Evolutionary conservation across 2,113 vertebrate genomes (phyloP), one percentile per base, ranked within the genome.

Genomic region (Heterochromis multidens): DNA sequence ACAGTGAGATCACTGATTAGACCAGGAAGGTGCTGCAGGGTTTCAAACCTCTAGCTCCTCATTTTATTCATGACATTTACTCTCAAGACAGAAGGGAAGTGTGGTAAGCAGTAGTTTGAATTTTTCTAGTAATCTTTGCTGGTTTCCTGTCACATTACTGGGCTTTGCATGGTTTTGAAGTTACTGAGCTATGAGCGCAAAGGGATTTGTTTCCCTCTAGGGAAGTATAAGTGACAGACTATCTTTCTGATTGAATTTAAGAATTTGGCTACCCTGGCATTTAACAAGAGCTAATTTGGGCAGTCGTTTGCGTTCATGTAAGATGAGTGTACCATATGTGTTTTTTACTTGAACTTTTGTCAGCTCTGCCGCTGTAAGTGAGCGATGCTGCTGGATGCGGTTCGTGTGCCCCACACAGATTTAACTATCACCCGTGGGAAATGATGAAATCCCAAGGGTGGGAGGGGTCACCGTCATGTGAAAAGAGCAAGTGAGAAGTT

Each of bases 351-450:
- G 54, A 35, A 17, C 49, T n/a, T 27, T 61, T 52, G 77, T 60
- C 37, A 77, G 49, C 33, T 79, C 52, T 83, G 58, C 13, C 10
- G 27, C 57, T 74, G 40, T 10, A 29, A 72, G 23, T 82, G 78
- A 76, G 63, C 19, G 37, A 78, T 65, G 3, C 43, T 62, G 82
- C 86, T 89, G 83, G 83, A 58, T 87, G 63, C 23, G 80, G 88
- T 76, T 67, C 57, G 35, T 14, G 63, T 67, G 58, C 25, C 85
- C 87, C 83, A 85, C 86, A 84, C 80, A 80, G 60, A 87, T 92
- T 92, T 87, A 89, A 93, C 63, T 21, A 37, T 90, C 82, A 82
- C 93, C 86, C 84, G 76, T 83, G 92, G 91, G 91, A 90, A 93
- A 67, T 82, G 63, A 70, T 63, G 76, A 79, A 85, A 63, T 76